Percentiles rank a stretch among this genome's conserved stretches.
phyloP scores from a whole-genome alignment of 2,113 vertebrate genomes.

The Larimichthys polyactis region DNA sequence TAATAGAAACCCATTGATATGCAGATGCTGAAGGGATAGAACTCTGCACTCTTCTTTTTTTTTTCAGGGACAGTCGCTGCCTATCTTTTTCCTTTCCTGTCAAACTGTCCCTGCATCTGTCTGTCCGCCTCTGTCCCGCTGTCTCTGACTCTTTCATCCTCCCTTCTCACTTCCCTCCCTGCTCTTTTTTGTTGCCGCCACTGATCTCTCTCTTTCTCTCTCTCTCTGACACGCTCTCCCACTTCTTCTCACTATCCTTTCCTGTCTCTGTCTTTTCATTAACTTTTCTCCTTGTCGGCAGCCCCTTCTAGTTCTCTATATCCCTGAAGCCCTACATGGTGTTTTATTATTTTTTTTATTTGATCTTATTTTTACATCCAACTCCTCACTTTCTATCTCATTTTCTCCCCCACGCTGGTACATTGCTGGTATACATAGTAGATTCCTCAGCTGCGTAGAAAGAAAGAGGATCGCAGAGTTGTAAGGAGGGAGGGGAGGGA shows the following conservation, averaged over 20 bases:
- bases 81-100: slow-evolving; percentile 32
- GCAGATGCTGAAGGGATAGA: slow-evolving; percentile 62
- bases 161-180: background rate
- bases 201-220: slow-evolving; percentile 22
- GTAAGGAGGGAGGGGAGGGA: slow-evolving; percentile 41
- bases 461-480: slow-evolving; percentile 60
- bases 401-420: slow-evolving; percentile 24
- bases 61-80: slow-evolving; percentile 5
- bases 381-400: slow-evolving; percentile 11
- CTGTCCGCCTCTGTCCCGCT: slow-evolving; percentile 25
- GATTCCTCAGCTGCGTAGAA: slow-evolving; percentile 62
- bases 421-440: slow-evolving; percentile 49
- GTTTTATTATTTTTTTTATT: background rate
- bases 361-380: slow-evolving; percentile 1
- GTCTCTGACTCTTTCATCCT: slow-evolving; percentile 35
- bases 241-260: slow-evolving; percentile 15
- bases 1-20: slow-evolving; percentile 72
- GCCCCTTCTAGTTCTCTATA: background rate
- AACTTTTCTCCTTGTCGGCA: slow-evolving; percentile 44
- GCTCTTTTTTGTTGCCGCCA: slow-evolving; percentile 1
- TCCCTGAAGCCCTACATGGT: background rate
- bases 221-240: slow-evolving; percentile 27
- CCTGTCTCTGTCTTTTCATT: slow-evolving; percentile 29
- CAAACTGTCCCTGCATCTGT: slow-evolving; percentile 24
- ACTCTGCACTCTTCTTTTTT: slow-evolving; percentile 29